Conservation (phyloP, 2,797 vertebrate genomes). For the Sebastolobus alascanus region DNA sequence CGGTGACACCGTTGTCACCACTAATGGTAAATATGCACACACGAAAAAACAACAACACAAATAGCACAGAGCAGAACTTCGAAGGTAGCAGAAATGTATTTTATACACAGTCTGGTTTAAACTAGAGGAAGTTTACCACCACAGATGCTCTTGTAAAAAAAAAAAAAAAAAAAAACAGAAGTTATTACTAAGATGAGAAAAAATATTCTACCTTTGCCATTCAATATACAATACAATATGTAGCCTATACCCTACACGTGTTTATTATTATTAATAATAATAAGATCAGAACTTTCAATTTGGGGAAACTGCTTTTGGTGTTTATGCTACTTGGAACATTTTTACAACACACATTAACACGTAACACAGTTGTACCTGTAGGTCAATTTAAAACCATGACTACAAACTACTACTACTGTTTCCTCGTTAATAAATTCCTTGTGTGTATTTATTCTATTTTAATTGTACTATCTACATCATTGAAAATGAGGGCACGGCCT, state of each 20-base stretch:
- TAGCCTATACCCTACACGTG: no score
- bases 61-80: neutral
- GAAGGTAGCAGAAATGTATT: neutral
- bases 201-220: neutral
- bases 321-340: no score
- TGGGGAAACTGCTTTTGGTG: neutral
- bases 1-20: constrained; percentile 78
- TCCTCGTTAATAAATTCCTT: no score
- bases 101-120: neutral
- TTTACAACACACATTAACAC: no score
- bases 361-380: no score
- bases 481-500: no score
- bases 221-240: neutral
- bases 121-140: neutral
- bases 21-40: constrained; percentile 69
- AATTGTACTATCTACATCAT: no score
- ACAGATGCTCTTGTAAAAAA: neutral
- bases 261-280: neutral
- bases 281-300: neutral
- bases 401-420: no score
- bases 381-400: no score
- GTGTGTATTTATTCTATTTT: no score
- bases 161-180: no score
- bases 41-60: neutral
- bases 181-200: neutral